Percentiles rank a stretch among this genome's conserved stretches.
These are phyloP conservation scores for Teleiodes luculella DNA, from an alignment of 2,888 invertebrate genomes.

Conservation along the genomic window DNA sequence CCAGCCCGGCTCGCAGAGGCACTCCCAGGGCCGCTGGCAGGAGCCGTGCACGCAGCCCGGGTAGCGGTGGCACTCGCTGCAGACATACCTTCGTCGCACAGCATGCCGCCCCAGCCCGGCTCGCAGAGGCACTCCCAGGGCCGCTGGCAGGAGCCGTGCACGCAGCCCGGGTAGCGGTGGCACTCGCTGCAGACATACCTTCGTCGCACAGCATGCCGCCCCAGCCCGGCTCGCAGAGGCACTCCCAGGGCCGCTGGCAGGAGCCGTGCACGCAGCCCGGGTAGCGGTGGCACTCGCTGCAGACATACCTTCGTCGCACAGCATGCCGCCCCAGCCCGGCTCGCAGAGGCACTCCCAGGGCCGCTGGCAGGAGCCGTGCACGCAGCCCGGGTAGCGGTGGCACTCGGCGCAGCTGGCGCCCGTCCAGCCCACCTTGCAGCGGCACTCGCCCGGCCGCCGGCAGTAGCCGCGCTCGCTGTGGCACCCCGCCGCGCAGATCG, in stretches of 20 bases:
- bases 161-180: constrained; percentile 92
- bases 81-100: neutral
- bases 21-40: too few species aligned
- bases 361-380: constrained; percentile 88
- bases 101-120: constrained; percentile 75
- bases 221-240: constrained; percentile 94
- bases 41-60: too few species aligned
- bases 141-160: constrained; percentile 92
- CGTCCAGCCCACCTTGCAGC: constrained; percentile 93
- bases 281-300: constrained; percentile 88
- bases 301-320: constrained; percentile 89
- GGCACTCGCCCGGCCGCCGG: constrained; percentile 80
- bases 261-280: constrained; percentile 95
- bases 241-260: constrained; percentile 93
- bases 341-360: constrained; percentile 96
- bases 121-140: constrained; percentile 94
- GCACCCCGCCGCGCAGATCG: constrained; percentile 90
- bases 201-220: constrained; percentile 90
- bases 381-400: constrained; percentile 93
- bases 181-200: constrained; percentile 80
- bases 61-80: too few species aligned
- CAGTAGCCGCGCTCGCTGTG: constrained; percentile 91
- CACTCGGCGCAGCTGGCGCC: constrained; percentile 87
- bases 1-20: too few species aligned
- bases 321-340: constrained; percentile 93